Base-by-base conservation (phyloP, 1,140 invertebrate species). In the Leguminivora glycinivorella region DNA sequence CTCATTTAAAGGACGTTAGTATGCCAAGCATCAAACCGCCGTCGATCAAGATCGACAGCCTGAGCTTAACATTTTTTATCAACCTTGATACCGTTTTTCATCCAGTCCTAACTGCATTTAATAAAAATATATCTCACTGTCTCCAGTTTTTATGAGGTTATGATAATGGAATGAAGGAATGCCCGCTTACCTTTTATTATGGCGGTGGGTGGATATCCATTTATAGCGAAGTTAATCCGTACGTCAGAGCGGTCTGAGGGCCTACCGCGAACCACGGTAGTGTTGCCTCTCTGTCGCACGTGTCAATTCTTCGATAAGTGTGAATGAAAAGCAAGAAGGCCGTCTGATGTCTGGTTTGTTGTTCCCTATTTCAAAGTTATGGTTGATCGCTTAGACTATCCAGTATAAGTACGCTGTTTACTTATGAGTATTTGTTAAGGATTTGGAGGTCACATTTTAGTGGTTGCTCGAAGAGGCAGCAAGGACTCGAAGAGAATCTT, bases 151-250 rank as follows among this genome's bases (percentile, higher is more conserved):
- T 58, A 58, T n/a, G 58, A 17, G 12, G 7, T 63, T 63, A 63
- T 63, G 58, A 63, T 63, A 63, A 63, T 63, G 29, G 26, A 29
- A 63, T 63, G 58, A 63, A 63, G 26, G 58, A 63, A 63, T 63
- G 58, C 25, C n/a, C 58, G 58, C 58, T 63, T 63, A 63, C 58
- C 58, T 63, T 63, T 60, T 60, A 60, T 26, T 63, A 29, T 31
- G 10, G 19, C 24, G 56, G 56, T 58, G 56, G 56, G 58, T 60
- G 56, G 56, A 25, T 63, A 63, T 63, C 58, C 58, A 63, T 63
- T 63, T 63, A 63, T 63, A 63, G 58, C 58, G 25, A 17, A 63
- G 58, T 34, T 63, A 63, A 63, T 63, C 58, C 58, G n/a, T 26
- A 31, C 26, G 58, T 63, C 58, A 63, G 58, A 63, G 26, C 25